Base-by-base conservation (phyloP, 2,113 vertebrate genomes). In the Lynx canadensis region DNA sequence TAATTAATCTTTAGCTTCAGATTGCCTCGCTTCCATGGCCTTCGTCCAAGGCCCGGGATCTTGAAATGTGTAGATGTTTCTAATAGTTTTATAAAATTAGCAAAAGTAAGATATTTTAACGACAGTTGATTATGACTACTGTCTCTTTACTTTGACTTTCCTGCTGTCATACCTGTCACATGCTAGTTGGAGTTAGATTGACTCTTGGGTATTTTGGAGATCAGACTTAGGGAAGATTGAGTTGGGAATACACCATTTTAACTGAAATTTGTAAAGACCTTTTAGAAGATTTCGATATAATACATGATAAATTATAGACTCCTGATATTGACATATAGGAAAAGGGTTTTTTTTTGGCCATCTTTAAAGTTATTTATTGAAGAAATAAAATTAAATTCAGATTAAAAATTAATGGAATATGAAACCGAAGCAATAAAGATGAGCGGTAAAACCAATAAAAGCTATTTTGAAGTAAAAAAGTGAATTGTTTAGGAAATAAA, bases 51-150 rank as follows among this genome's bases (percentile, higher is more conserved):
- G 15, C 4, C 16, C 31, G 12, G 41, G 8, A 36, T 0, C 60
- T 63, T 78, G 81, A 63, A 84, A 92, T 89, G 21, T 73, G 12
- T 21, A 79, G 14, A 31, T 11, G 16, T 63, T 92, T 73, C 57
- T 66, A 73, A 31, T 41, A 36, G 6, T 94, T 93, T 65, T 65
- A 36, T 89, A 48, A 96, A 89, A 92, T 83, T 74, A 74, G n/a
- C 33, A 66, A 21, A 92, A 87, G 60, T 78, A 50, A 74, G 68
- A 19, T 57, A 69, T 73, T 87, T 45, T 27, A 87, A 73, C 25
- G 9, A 52, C 7, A 57, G 3, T 38, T 8, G 7, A 18, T 55
- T 41, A 21, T 74, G 52, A 63, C 14, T 33, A 21, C 15, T 29
- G 21, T 10, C 27, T 48, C 57, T 83, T 69, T 41, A 78, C 21